phyloP scores from a whole-genome alignment of 2,888 invertebrate species.

The Pyrocoelia pectoralis region DNA sequence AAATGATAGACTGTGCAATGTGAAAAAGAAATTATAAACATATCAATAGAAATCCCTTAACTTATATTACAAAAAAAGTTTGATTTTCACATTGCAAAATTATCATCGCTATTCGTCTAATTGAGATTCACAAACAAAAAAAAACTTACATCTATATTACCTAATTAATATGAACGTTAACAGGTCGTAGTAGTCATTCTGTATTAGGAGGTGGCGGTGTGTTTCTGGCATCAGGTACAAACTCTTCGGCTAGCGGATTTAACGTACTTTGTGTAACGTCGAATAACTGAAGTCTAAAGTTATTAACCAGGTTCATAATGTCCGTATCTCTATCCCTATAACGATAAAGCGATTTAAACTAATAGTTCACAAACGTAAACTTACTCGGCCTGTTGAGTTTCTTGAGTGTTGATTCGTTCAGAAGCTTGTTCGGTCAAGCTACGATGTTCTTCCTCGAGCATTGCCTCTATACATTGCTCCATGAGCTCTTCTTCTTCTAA shows the following conservation, averaged over 20 bases:
- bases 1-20: background rate
- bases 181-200: slow-evolving; percentile 16
- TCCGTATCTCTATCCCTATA: slow-evolving; percentile 44
- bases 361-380: slow-evolving; percentile 13
- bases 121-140: slow-evolving; percentile 15
- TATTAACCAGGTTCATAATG: slow-evolving; percentile 52
- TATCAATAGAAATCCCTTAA: background rate
- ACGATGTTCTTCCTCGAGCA: slow-evolving; percentile 74
- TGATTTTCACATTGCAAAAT: background rate
- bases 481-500: slow-evolving; percentile 87
- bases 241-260: slow-evolving; percentile 87
- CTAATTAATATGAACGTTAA: slow-evolving; percentile 17
- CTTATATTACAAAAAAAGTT: background rate
- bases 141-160: slow-evolving; percentile 12
- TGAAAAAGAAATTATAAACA: background rate
- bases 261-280: slow-evolving; percentile 68
- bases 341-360: slow-evolving; percentile 6
- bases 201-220: slow-evolving; percentile 13
- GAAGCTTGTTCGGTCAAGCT: slow-evolving; percentile 58
- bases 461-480: slow-evolving; percentile 87
- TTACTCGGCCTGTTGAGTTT: slow-evolving; percentile 41
- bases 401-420: slow-evolving; percentile 61
- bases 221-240: slow-evolving; percentile 67
- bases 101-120: background rate
- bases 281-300: slow-evolving; percentile 49